phyloP scores from a whole-genome alignment of 2,113 vertebrate species.

The Rhegmatorhina hoffmannsi region DNA sequence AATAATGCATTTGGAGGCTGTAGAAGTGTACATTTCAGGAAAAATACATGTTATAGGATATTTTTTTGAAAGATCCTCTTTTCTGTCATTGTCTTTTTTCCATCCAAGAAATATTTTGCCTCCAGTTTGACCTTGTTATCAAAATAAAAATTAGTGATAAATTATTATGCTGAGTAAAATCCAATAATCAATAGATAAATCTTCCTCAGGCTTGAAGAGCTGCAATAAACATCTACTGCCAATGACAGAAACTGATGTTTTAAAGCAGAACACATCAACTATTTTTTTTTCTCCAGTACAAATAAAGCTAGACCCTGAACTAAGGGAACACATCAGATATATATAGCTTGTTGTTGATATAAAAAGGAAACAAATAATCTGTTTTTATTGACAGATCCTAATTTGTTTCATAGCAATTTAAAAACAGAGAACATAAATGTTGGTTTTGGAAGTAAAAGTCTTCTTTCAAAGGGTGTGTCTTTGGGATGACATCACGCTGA shows the following conservation, averaged over 20 bases:
- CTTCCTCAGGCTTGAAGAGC: background rate
- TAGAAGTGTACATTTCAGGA: background rate
- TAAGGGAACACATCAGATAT: background rate
- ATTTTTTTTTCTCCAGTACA: background rate
- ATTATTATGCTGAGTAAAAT: slow-evolving; percentile 24
- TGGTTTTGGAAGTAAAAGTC: background rate
- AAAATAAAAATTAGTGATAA: background rate
- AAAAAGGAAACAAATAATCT: background rate
- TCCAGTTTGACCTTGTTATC: background rate
- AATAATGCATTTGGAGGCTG: background rate
- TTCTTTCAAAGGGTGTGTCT: background rate
- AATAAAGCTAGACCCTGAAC: background rate
- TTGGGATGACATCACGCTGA: background rate
- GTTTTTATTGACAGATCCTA: background rate
- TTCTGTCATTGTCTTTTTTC: background rate
- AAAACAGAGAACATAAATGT: background rate
- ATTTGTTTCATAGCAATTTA: background rate
- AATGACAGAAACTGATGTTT: background rate
- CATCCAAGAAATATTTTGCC: background rate
- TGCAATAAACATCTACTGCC: background rate
- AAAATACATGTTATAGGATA: background rate
- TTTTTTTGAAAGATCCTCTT: background rate
- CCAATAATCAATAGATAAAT: background rate
- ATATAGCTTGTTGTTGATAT: background rate
- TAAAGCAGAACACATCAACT: background rate